These are phyloP conservation scores for Temnothorax rugatulus DNA, from an alignment of 2,888 invertebrate genomes.

Conservation along the genomic window DNA sequence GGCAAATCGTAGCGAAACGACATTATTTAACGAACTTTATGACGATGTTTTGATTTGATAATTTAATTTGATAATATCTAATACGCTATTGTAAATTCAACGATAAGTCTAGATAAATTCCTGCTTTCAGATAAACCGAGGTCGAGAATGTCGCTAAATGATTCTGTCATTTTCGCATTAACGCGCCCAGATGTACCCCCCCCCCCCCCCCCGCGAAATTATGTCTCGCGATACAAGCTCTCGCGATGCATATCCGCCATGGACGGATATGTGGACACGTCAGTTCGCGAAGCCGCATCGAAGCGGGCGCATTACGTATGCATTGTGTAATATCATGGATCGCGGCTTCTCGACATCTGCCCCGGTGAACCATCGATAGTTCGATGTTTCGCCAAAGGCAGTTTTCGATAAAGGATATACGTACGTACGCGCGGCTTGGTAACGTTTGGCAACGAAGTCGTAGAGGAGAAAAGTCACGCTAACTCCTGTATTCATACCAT, in stretches of 20 bases:
- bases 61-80: conserved; percentile 7
- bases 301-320: conserved; percentile 38
- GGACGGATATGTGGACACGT: conserved; percentile 38
- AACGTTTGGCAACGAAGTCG: conserved; percentile 1
- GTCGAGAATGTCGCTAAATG: not conserved
- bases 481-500: not conserved
- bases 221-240: conserved; percentile 20
- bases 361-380: conserved; percentile 30
- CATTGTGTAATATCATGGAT: conserved; percentile 53
- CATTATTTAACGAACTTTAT: not conserved
- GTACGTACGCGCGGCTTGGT: not conserved
- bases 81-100: not conserved
- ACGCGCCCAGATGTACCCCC: not conserved
- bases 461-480: conserved; percentile 3
- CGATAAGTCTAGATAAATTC: not conserved
- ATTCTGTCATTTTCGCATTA: not conserved
- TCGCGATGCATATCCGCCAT: conserved; percentile 22
- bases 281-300: conserved; percentile 19
- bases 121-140: not conserved
- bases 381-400: conserved; percentile 23
- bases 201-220: not conserved
- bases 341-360: conserved; percentile 36
- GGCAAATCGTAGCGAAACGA: not conserved
- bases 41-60: not conserved
- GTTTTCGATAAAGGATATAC: conserved; percentile 32